These are phyloP conservation scores for Pangasius krempfi DNA, from an alignment of 2,797 vertebrate species.

Conservation along the genomic window DNA sequence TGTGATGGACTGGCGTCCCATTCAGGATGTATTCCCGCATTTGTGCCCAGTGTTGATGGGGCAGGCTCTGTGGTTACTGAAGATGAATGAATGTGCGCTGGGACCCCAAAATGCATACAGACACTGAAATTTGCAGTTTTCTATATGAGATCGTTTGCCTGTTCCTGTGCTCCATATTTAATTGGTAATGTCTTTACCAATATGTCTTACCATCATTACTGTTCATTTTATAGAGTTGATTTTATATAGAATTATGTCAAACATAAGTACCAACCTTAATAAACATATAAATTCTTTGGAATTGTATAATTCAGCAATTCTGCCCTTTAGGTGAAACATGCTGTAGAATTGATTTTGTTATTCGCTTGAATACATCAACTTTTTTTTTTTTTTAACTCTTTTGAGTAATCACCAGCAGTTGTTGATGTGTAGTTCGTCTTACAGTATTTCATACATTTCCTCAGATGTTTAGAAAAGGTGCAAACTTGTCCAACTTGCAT, in stretches of 20 bases:
- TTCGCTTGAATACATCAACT: not conserved
- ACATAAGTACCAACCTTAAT: not conserved
- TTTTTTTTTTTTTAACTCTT: not conserved
- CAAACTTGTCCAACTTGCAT: conserved; percentile 48
- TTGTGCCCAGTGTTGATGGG: not conserved
- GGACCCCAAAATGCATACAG: not conserved
- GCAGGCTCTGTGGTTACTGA: too few species aligned
- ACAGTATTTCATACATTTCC: conserved; percentile 42
- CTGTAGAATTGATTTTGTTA: not conserved
- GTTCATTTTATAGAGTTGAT: not conserved
- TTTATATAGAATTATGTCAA: not conserved
- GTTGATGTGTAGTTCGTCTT: conserved; percentile 10
- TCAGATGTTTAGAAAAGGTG: conserved; percentile 36
- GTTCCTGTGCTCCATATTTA: not conserved
- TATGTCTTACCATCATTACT: not conserved
- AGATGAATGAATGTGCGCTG: too few species aligned
- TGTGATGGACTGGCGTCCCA: too few species aligned
- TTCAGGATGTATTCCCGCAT: not conserved
- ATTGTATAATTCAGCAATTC: not conserved
- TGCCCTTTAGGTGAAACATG: not conserved
- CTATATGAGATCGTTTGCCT: not conserved
- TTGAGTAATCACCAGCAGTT: not conserved
- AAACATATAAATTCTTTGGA: not conserved
- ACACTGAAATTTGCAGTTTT: not conserved
- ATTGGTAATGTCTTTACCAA: not conserved